phyloP scores from a whole-genome alignment of 2,113 vertebrate genomes.

The Mastomys coucha region DNA sequence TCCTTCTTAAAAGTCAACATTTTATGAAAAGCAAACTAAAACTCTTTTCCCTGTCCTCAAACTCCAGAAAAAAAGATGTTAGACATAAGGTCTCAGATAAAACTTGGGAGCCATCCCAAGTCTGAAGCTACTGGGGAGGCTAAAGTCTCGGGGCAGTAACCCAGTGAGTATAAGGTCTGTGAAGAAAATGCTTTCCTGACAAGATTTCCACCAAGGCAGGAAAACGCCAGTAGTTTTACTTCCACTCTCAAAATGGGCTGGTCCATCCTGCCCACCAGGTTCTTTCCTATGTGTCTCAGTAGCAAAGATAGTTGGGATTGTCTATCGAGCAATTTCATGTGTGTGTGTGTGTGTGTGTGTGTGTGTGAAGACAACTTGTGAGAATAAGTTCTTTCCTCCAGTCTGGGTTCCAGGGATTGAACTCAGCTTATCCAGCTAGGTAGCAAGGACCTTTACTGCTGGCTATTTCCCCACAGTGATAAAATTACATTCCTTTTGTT shows the following conservation, averaged over 20 bases:
- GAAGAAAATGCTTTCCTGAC: neutral
- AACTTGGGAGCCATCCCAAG: neutral
- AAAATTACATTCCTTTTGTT: neutral
- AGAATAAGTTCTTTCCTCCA: neutral
- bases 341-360: neutral
- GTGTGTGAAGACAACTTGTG: neutral
- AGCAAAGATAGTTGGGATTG: neutral
- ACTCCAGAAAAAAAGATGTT: slow-evolving; percentile 23
- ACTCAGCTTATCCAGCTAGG: neutral
- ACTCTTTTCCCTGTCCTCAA: slow-evolving; percentile 28
- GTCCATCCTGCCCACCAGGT: neutral
- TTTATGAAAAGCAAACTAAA: slow-evolving; percentile 15
- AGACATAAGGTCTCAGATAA: neutral
- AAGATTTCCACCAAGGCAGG: neutral
- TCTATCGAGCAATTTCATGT: neutral
- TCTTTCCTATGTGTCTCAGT: neutral
- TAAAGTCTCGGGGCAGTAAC: neutral
- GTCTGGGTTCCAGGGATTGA: neutral
- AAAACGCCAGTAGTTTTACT: neutral
- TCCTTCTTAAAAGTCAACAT: neutral
- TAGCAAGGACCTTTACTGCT: neutral
- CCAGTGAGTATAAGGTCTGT: neutral
- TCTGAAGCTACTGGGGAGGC: neutral
- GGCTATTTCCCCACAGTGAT: neutral
- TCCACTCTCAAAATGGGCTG: neutral